Evolutionary conservation across 2,888 invertebrate genomes (phyloP), one percentile per base, ranked within the genome.

Genomic region (Cephus sareptanus): DNA sequence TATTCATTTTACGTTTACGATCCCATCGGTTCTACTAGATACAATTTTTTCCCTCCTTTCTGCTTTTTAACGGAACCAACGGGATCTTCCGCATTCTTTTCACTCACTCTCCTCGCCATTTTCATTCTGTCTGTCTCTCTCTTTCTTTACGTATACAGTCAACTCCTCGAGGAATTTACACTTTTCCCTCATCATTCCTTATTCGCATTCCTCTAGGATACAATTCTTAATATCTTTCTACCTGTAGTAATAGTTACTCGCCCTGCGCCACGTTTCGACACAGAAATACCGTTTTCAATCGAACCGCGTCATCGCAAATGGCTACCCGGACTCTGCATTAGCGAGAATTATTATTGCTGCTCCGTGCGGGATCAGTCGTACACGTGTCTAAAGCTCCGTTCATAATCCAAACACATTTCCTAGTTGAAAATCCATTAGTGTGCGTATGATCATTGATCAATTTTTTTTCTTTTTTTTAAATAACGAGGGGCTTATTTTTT

Each of bases 221-320:
- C 56, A 9, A 56, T 23, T 9, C 15, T 56, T 23, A 23, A 23
- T 23, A 9, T 56, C 56, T 9, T 23, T 23, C 6, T 56, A 2
- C 56, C 23, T 56, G 9, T 1, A 56, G 9, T 2, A 56, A 56
- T 56, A 23, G 23, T 9, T 56, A 56, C 56, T 56, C 9, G 23
- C 2, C 23, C 56, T 56, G 23, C 9, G 56, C 9, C 56, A 56
- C 56, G 56, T 23, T 56, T 56, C 56, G 23, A 56, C 23, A 56
- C 56, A 56, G 56, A 56, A 56, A 80, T 83, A 81, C 83, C 81
- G 81, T 85, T 87, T 85, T 84, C 84, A 82, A 87, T 87, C 82
- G 80, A 80, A 86, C 82, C 85, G 84, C 87, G 83, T 86, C 87
- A 88, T 88, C 82, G 83, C 80, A 86, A 87, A 88, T 87, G 84